These are phyloP conservation scores for Dryococelus australis DNA, from an alignment of 2,888 invertebrate genomes.

Conservation along the genomic window DNA sequence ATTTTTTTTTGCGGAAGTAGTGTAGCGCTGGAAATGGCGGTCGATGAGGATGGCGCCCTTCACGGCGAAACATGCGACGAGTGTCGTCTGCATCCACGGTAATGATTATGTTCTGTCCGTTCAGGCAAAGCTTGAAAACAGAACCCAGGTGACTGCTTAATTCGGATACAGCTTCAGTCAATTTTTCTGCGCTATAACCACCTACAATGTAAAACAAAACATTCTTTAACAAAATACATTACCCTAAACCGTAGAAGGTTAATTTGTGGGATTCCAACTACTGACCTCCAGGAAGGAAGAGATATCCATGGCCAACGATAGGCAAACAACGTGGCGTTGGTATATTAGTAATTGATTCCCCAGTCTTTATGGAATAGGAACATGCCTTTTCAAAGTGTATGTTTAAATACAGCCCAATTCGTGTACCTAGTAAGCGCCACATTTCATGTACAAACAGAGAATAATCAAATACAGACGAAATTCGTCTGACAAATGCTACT, in stretches of 20 bases:
- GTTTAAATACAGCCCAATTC: neutral
- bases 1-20: slow-evolving; percentile 57
- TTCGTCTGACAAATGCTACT: no score
- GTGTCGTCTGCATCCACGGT: slow-evolving; percentile 63
- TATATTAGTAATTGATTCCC: slow-evolving; percentile 50
- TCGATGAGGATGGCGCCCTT: slow-evolving; percentile 62
- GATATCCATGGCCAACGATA: slow-evolving; percentile 55
- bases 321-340: slow-evolving; percentile 52
- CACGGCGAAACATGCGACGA: slow-evolving; percentile 59
- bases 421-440: neutral
- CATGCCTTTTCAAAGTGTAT: neutral
- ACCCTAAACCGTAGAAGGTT: neutral
- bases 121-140: slow-evolving; percentile 59
- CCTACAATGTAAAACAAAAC: slow-evolving; percentile 51
- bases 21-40: slow-evolving; percentile 63
- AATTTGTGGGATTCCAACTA: slow-evolving; percentile 26
- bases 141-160: slow-evolving; percentile 60
- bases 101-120: slow-evolving; percentile 59
- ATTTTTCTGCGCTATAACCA: slow-evolving; percentile 55
- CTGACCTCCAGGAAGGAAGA: slow-evolving; percentile 57
- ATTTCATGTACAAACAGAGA: neutral
- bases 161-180: slow-evolving; percentile 60
- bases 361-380: neutral
- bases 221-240: slow-evolving; percentile 3
- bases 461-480: no score